Base-by-base conservation (phyloP, 2,888 invertebrate species). In the Lasioglossum zephyrum region DNA sequence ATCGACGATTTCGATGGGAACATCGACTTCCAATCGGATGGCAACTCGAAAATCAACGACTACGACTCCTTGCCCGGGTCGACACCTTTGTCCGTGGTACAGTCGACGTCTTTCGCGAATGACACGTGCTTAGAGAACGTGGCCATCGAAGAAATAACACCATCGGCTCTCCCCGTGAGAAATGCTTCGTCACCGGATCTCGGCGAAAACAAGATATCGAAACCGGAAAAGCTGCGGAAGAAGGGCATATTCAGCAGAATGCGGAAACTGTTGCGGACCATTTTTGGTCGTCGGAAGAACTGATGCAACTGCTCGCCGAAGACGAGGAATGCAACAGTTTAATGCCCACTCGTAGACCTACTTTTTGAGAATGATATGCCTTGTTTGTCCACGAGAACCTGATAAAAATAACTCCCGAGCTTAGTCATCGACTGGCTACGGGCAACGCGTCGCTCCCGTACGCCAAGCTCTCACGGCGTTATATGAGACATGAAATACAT, bases 281-380 rank as follows among this genome's bases (percentile, higher is more conserved):
- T 84, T n/a, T 92, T 92, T 63, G 89, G 90, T 36, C 92, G 88
- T 36, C 87, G 87, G 60, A 90, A 90, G 87, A 88, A 93, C 81
- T 90, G 84, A 89, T 44, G 3, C 5, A 39, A 36, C 39, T 44
- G 18, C n/a, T 79, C 69, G 5, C n/a, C 18, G 47, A 63, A 75
- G 47, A 77, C 53, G 31, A 44, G 31, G 26, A n/a, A 39, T 18
- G 47, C 49, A 77, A 26, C 72, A 44, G 36, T 41, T 41, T 16
- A 6, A 57, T 57, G 74, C 47, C 72, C 72, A 36, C 31, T 41
- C 57, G 80, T 53, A 74, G 84, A 87, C 70, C 81, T 82, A 79
- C 39, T 79, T 88, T 81, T 85, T 66, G 16, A 77, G 31, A 79
- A 53, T 75, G 78, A 77, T 83, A 80, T 63, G 73, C 69, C 73